Evolutionary conservation across 2,113 vertebrate genomes (phyloP), one percentile per base, ranked within the genome.

Genomic region (Esox niger): DNA sequence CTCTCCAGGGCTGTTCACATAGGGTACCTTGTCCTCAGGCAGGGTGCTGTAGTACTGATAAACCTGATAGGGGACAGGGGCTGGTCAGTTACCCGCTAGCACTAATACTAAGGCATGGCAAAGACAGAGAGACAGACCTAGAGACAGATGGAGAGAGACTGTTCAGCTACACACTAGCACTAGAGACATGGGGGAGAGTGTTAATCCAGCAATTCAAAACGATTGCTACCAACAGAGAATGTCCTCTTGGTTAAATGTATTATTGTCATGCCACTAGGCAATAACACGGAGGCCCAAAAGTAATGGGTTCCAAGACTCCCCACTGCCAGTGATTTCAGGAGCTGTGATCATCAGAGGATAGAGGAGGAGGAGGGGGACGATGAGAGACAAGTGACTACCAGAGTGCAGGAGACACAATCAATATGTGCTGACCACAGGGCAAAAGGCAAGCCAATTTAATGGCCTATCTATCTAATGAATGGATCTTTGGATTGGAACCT

Each of bases 41-140:
- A 99, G 92, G 70, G 94, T 98, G 93, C 94, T 97, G 80, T 98
- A 99, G 83, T 98, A 99, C 88, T 96, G 97, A 86, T 98, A 96
- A 55, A 99, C 97, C 97, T 99, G 90, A 35, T 66, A 4, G 27
- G 21, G 13, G 7, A 74, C 7, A 31, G 1, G 30, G 58, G 11
- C 55, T 26, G 13, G 21, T 57, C 55, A 57, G 21, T 6, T 17
- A 9, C 47, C 47, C 47, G 3, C 13, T 20, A 7, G 47, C 15
- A 49, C 20, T 5, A 21, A 27, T 31, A 54, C 20, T 30, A 61
- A n/a, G n/a, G n/a, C n/a, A n/a, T n/a, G n/a, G n/a, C n/a, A n/a
- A 20, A 69, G 6, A 43, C 17, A 30, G 10, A 27, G 11, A 66
- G 11, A 66, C 29, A 66, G 11, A 69, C 35, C 15, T n/a, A n/a